These are phyloP conservation scores for Lasioglossum leucozonium DNA, from an alignment of 2,888 invertebrate species.

Conservation along the genomic window DNA sequence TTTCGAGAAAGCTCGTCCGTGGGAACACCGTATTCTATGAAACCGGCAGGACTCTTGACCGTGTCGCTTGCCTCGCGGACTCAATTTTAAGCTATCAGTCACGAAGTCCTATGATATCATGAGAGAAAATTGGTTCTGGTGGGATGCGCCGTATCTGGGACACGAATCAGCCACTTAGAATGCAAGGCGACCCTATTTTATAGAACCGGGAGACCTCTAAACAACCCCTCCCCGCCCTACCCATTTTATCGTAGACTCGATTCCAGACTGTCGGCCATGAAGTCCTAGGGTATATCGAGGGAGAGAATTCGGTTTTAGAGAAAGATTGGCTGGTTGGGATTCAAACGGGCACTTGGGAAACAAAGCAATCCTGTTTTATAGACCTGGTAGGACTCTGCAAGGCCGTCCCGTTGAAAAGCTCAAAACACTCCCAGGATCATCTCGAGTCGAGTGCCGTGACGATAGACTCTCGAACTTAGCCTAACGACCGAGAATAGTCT, in stretches of 20 bases:
- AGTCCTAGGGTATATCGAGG: background rate
- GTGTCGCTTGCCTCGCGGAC: background rate
- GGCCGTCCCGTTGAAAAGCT: no score
- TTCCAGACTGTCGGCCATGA: background rate
- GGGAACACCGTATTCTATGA: background rate
- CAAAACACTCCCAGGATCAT: background rate
- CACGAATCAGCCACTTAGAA: slow-evolving; percentile 3
- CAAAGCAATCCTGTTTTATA: background rate
- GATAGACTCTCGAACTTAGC: no score
- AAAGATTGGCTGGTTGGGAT: background rate
- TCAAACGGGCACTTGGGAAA: background rate
- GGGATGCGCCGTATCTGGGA: background rate
- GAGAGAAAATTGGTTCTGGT: background rate
- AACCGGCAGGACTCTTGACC: background rate
- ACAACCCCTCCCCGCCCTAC: no score
- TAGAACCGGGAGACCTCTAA: background rate
- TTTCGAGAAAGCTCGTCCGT: background rate
- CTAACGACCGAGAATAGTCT: background rate
- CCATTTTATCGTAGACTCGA: background rate
- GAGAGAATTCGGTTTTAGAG: background rate
- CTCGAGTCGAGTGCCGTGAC: background rate
- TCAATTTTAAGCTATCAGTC: background rate
- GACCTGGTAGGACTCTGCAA: background rate
- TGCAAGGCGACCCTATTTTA: slow-evolving; percentile 5
- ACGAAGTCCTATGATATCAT: background rate